Base-by-base conservation (phyloP, 2,888 invertebrate genomes). In the Limnephilus auricula region DNA sequence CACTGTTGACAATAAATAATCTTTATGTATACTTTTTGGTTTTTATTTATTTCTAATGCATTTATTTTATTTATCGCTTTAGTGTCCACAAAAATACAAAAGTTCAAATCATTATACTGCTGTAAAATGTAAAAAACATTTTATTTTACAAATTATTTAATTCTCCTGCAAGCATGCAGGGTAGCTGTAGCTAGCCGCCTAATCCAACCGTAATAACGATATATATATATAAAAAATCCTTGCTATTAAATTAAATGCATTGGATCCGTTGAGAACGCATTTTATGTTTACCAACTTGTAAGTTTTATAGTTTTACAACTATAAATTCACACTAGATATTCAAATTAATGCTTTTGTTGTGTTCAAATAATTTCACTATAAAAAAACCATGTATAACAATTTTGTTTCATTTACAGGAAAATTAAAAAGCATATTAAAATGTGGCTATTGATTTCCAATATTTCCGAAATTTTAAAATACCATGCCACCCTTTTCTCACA, bases 1-100 rank as follows among this genome's bases (percentile, higher is more conserved):
- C 87, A 87, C 65, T 65, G 50, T 87, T 65, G 87, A 87, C 87
- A 87, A 87, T 87, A 87, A 87, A 87, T 87, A 87, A 83, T 83
- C 32, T 65, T 50, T 65, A 65, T 65, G 87, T 65, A 32, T 32
- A 15, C 50, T 87, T 87, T 15, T 32, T 87, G 87, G n/a, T 87
- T 87, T 87, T 87, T 87, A 87, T 65, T 87, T 87, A 40, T 31
- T 80, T 65, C 45, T 45, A 45, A 45, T 45, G 45, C 45, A 45
- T 45, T 37, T 37, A 37, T 37, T 45, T 45, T n/a, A n/a, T n/a
- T n/a, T n/a, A n/a, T n/a, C n/a, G 45, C 45, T 45, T 45, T 45
- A 45, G 15, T 25, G 50, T 65, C 25, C 18, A 18, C 50, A 65
- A 4, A 50, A 18, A 50, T 18, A 65, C 50, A 65, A 65, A 1